Percentiles rank a stretch among this genome's conserved stretches.
phyloP scores from a whole-genome alignment of 2,888 invertebrate species.

The Schizaphis graminum region DNA sequence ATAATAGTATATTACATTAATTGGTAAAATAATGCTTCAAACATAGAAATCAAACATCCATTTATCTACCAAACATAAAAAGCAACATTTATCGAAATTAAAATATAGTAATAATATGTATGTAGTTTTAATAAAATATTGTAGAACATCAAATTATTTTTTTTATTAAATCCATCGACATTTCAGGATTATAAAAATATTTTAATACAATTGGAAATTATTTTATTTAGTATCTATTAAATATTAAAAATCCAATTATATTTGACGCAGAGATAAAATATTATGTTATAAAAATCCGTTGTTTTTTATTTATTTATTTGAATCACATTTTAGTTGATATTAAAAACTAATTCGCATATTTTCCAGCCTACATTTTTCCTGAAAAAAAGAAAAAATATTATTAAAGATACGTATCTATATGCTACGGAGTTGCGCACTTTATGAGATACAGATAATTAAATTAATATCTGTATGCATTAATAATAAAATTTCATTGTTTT shows the following conservation, averaged over 20 bases:
- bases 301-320: background rate
- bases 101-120: too few relatives aligned
- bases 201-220: background rate
- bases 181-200: background rate
- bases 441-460: background rate
- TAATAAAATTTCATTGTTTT: background rate
- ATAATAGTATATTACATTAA: background rate
- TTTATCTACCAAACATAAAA: background rate
- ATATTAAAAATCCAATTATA: background rate
- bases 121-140: background rate
- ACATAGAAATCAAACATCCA: background rate
- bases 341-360: background rate
- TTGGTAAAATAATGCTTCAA: background rate
- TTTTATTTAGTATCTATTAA: background rate
- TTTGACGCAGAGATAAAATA: background rate
- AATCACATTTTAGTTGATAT: background rate
- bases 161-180: background rate
- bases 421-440: background rate
- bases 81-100: background rate
- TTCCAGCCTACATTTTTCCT: background rate
- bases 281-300: background rate
- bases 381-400: background rate
- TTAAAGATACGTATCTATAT: background rate
- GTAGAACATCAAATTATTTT: background rate
- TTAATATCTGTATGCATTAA: background rate